These are phyloP conservation scores for Oncopodura yosiiana DNA, from an alignment of 1,140 invertebrate species.

Conservation along the genomic window DNA sequence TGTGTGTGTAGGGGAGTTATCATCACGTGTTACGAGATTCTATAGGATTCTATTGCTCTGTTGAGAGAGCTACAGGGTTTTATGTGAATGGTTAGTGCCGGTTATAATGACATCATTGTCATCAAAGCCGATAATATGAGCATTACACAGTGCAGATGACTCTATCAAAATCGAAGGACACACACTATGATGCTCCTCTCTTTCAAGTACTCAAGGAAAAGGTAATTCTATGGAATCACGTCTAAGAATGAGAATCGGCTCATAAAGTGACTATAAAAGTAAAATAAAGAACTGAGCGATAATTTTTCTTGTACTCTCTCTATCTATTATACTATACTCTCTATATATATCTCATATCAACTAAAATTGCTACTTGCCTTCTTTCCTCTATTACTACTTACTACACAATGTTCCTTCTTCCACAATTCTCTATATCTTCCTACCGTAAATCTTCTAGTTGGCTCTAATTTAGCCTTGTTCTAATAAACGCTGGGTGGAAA, in stretches of 20 bases:
- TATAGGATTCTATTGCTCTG: constrained; percentile 23
- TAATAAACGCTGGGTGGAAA: too few relatives aligned
- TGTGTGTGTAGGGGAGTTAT: too few relatives aligned
- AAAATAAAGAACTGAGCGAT: constrained; percentile 33
- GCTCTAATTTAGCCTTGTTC: too few relatives aligned
- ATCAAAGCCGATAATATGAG: constrained; percentile 31
- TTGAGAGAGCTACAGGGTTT: constrained; percentile 15
- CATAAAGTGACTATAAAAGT: constrained; percentile 35
- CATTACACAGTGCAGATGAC: constrained; percentile 32
- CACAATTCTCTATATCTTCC: too few relatives aligned
- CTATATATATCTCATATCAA: too few relatives aligned
- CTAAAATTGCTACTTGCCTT: too few relatives aligned
- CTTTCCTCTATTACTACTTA: too few relatives aligned
- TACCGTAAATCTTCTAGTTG: too few relatives aligned
- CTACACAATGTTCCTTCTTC: too few relatives aligned
- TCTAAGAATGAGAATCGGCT: constrained; percentile 34
- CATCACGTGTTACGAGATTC: constrained; percentile 33
- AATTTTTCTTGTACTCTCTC: constrained; percentile 30
- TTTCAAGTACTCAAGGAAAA: constrained; percentile 26
- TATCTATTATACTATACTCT: too few relatives aligned
- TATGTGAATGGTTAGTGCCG: constrained; percentile 30
- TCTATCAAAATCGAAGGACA: constrained; percentile 33
- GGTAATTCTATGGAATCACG: constrained; percentile 33
- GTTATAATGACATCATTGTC: constrained; percentile 34
- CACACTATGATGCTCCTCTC: constrained; percentile 24